These are phyloP conservation scores for Ischnura elegans DNA, from an alignment of 2,888 invertebrate species.

Conservation along the genomic window DNA sequence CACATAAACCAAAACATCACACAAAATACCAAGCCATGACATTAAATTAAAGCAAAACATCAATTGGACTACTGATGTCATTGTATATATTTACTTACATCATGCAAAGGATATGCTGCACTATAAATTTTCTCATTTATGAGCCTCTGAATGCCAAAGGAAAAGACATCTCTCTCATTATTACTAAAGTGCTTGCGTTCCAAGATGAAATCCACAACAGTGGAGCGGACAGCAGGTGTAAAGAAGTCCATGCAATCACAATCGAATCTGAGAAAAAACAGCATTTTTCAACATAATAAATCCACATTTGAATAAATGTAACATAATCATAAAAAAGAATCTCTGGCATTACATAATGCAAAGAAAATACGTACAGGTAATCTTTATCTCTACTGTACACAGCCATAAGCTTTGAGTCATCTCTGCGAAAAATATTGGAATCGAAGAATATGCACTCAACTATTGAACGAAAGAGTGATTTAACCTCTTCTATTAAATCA, in stretches of 20 bases:
- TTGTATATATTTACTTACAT: conserved; percentile 80
- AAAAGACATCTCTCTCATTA: conserved; percentile 78
- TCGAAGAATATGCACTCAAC: conserved; percentile 82
- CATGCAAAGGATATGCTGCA: conserved; percentile 88
- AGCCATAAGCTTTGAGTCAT: conserved; percentile 83
- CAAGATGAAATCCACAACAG: conserved; percentile 87
- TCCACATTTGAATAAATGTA: conserved; percentile 69
- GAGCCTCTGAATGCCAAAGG: conserved; percentile 85
- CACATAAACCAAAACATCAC: not conserved
- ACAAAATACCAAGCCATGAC: not conserved
- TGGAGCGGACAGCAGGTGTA: conserved; percentile 82
- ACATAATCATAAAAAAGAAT: not conserved
- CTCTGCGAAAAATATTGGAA: conserved; percentile 82
- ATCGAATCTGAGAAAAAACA: no score
- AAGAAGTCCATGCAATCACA: conserved; percentile 85
- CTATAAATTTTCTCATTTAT: conserved; percentile 83
- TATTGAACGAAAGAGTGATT: conserved; percentile 78
- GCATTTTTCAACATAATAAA: conserved; percentile 70
- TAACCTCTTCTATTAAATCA: conserved; percentile 78
- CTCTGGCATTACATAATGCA: conserved; percentile 22
- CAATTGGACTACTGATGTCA: not conserved
- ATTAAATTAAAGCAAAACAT: not conserved
- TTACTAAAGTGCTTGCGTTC: conserved; percentile 84
- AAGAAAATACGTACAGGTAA: conserved; percentile 82
- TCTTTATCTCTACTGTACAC: conserved; percentile 86